A percentile compares a stretch with the other conserved stretches of the same genome.
phyloP scores from a whole-genome alignment of 2,797 vertebrate genomes.

The Cossypha heuglini region DNA sequence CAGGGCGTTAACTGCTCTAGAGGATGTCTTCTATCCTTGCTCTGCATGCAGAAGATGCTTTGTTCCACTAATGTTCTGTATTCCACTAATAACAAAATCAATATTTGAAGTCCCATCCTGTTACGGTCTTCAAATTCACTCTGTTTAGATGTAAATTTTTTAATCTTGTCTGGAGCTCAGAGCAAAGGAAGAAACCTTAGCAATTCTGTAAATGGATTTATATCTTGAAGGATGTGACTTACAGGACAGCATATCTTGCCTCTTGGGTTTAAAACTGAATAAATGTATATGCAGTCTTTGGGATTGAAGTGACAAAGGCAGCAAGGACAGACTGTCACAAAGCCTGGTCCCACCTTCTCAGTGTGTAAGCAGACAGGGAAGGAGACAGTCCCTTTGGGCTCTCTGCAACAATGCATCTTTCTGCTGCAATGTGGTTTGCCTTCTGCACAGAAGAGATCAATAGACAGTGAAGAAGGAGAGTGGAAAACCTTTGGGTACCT shows the following conservation, averaged over 20 bases:
- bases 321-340: background rate
- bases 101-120: background rate
- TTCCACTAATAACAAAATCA: slow-evolving; percentile 21
- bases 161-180: slow-evolving; percentile 15
- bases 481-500: background rate
- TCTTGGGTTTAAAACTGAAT: background rate
- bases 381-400: background rate
- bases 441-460: background rate
- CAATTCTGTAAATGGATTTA: slow-evolving; percentile 5
- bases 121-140: background rate
- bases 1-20: background rate
- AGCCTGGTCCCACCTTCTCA: background rate
- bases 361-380: background rate
- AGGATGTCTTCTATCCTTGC: background rate
- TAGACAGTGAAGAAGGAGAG: background rate
- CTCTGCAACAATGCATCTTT: background rate
- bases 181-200: background rate
- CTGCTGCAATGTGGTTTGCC: background rate
- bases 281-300: background rate
- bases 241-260: background rate
- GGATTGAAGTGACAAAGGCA: background rate
- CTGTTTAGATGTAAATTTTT: slow-evolving; percentile 28
- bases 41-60: background rate
- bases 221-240: background rate
- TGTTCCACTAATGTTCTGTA: background rate